Base-by-base conservation (phyloP, 2,797 vertebrate species). In the Crenuchus spilurus region DNA sequence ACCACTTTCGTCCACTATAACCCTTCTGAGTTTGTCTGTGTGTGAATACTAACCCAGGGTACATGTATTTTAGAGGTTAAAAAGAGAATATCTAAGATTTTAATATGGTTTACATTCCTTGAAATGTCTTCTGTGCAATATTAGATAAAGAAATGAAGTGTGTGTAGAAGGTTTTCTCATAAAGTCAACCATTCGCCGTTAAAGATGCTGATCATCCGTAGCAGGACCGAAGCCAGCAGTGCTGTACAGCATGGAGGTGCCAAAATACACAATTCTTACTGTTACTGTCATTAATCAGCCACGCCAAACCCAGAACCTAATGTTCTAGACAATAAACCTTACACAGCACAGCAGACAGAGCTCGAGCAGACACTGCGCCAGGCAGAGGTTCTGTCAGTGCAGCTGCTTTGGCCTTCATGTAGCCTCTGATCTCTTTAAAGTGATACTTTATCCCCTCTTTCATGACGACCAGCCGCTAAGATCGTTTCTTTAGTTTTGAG, bases 81-180 rank as follows among this genome's bases (percentile, higher is more conserved):
- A 33, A 61, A 51, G 4, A 33, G 24, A 62, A 52, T 26, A 20
- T 20, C 20, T 60, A 31, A 71, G 78, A 83, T 86, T 87, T 87
- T 77, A 67, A 78, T 80, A 84, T 76, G 78, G 87, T 92, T 92
- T 91, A 91, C 91, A 72, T 84, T 86, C 75, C 72, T 83, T 83
- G 63, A 83, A 51, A 74, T 83, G 78, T 84, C 74, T 88, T 86
- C 88, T 87, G 89, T 92, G 89, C 88, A 92, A 92, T 90, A 91
- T 88, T 51, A 81, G 74, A 87, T 51, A 76, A 76, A 35, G 72
- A 78, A 70, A 51, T 81, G 71, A 24, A 39, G 6, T 69, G 70
- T 62, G 61, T 33, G 68, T 69, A 33, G 55, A 63, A 8, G 33
- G 31, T 31, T 41, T 37, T 72, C n/a, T 28, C 3, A 14, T 9